phyloP scores from a whole-genome alignment of 2,888 invertebrate genomes.

The Temnothorax rugatulus region DNA sequence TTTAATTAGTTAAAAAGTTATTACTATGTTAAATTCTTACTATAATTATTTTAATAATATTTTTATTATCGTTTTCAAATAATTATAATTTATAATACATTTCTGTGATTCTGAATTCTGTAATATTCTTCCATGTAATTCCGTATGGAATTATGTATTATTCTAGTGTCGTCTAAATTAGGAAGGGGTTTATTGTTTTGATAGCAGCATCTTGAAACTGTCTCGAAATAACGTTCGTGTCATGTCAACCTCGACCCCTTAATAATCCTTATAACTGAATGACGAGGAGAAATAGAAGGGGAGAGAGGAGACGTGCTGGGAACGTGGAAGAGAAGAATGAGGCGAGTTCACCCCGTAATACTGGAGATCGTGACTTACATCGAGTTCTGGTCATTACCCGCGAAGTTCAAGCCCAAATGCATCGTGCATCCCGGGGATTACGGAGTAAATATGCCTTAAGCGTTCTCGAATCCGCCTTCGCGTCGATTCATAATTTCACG shows the following conservation, averaged over 20 bases:
- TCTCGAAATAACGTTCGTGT: constrained; percentile 15
- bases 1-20: neutral
- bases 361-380: constrained; percentile 71
- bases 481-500: constrained; percentile 72
- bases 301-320: neutral
- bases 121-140: neutral
- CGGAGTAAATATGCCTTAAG: constrained; percentile 61
- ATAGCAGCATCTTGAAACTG: constrained; percentile 19
- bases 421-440: constrained; percentile 66
- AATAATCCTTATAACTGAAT: constrained; percentile 54
- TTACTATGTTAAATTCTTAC: neutral
- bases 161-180: neutral
- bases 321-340: constrained; percentile 38
- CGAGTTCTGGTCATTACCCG: constrained; percentile 72
- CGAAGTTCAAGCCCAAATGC: constrained; percentile 61
- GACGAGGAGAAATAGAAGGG: constrained; percentile 32
- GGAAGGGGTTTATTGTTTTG: constrained; percentile 18
- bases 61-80: neutral
- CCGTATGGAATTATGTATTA: neutral
- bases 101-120: neutral
- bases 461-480: constrained; percentile 64
- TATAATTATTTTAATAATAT: constrained; percentile 5
- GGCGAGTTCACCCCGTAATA: constrained; percentile 57
- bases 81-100: neutral
- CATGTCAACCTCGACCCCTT: constrained; percentile 45